Base-by-base conservation (phyloP, 2,888 invertebrate species). In the Aplocera efformata region DNA sequence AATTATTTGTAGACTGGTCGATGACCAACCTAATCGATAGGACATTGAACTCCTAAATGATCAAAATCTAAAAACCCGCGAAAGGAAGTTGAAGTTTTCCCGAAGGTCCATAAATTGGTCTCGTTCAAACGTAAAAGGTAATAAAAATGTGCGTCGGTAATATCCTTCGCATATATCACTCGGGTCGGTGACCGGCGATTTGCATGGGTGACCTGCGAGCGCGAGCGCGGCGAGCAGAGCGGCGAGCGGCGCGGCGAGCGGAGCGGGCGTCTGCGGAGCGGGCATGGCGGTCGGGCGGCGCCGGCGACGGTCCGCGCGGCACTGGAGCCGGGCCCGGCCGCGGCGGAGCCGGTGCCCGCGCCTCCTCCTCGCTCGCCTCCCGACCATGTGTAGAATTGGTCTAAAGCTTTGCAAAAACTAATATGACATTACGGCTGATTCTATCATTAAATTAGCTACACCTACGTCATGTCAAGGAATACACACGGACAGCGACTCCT, bases 121-220 rank as follows among this genome's bases (percentile, higher is more conserved):
- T 47, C 43, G 34, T 45, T 42, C 37, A 43, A 45, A 48, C 45
- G 51, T 40, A 51, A 51, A 46, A 50, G 45, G 48, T 36, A 53
- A 48, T 51, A 56, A 55, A 53, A 55, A 50, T 45, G 2, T 17
- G 13, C 13, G 46, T 39, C 39, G 43, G 48, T 51, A 49, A 53
- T 54, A 59, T 59, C 52, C 52, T 53, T 54, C 47, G 50, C 51
- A 52, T 50, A 53, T 56, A 50, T 53, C 50, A 55, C 46, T 65
- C 74, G 74, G 84, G 80, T 83, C 80, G 66, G 58, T 61, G 84
- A 75, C 82, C 84, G 73, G 59, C 44, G 57, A 67, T 76, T 77
- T 70, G 79, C 78, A 69, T 70, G 66, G 55, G 53, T 53, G 60
- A 75, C 74, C 73, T 70, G 75, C 62, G 66, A 58, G 52, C 40